Conservation (phyloP, 2,797 vertebrate species). For the Dromococcyx pavoninus region DNA sequence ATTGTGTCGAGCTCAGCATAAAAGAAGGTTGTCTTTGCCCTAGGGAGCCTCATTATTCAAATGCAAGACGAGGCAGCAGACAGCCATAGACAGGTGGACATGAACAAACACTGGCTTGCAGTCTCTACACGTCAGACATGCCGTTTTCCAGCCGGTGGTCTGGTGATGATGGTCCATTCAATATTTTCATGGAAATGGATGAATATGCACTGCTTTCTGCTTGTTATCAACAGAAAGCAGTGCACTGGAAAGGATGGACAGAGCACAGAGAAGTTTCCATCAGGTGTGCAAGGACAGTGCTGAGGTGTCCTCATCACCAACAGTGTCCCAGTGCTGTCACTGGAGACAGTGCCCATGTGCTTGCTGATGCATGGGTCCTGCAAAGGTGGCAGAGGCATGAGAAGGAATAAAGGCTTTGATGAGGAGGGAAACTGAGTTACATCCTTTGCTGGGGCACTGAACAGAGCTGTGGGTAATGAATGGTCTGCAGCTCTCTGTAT, state of each 20-base stretch:
- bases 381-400: not conserved
- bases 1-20: not conserved
- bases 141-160: not conserved
- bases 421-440: not conserved
- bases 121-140: not conserved
- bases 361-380: not conserved
- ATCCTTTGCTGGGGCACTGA: not conserved
- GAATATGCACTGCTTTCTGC: not conserved
- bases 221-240: not conserved
- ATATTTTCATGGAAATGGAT: not conserved
- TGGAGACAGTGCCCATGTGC: not conserved
- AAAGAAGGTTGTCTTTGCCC: not conserved
- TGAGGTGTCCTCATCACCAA: not conserved
- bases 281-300: not conserved
- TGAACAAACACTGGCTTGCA: not conserved
- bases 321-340: not conserved
- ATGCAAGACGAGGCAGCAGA: not conserved
- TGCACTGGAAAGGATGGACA: not conserved
- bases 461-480: not conserved
- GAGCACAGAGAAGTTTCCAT: not conserved
- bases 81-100: not conserved
- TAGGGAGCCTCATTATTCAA: not conserved
- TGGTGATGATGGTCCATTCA: not conserved
- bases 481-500: fast-evolving
- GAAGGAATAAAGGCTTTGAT: not conserved